Percentiles rank a stretch among this genome's conserved stretches.
These are phyloP conservation scores for Mesoclemmys tuberculata DNA, from an alignment of 2,113 vertebrate genomes.

Conservation along the genomic window DNA sequence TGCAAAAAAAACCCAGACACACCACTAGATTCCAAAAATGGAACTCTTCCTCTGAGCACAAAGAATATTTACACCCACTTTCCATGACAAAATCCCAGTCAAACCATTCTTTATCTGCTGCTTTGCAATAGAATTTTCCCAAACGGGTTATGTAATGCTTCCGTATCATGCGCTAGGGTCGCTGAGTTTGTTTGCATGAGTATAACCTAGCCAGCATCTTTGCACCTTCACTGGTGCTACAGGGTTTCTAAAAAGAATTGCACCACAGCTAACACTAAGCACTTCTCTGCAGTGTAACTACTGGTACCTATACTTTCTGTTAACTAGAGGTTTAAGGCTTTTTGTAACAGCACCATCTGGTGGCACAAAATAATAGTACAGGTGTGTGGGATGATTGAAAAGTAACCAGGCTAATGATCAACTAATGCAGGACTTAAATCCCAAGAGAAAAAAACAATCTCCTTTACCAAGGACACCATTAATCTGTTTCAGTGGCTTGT, in stretches of 20 bases:
- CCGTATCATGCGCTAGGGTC: not conserved
- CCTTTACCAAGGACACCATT: slow-evolving; percentile 70
- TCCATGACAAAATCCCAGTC: not conserved
- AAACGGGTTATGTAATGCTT: not conserved
- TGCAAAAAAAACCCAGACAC: not conserved
- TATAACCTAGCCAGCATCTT: not conserved
- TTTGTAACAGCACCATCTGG: not conserved
- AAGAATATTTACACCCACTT: not conserved
- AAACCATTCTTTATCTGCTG: not conserved
- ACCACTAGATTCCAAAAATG: not conserved
- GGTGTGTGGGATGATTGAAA: not conserved
- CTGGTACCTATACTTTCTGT: not conserved
- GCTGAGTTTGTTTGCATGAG: not conserved
- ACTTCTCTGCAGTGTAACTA: not conserved
- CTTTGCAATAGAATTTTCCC: not conserved
- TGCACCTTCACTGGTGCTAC: slow-evolving; percentile 7
- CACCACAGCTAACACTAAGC: not conserved
- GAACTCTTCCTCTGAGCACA: not conserved
- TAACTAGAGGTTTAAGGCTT: not conserved
- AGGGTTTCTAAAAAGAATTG: accelerated
- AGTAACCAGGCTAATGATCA: not conserved
- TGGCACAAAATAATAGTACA: not conserved
- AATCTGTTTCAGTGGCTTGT: slow-evolving; percentile 54
- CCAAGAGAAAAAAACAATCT: not conserved
- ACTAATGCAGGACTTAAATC: slow-evolving; percentile 37